phyloP scores from a whole-genome alignment of 2,888 invertebrate species.

The Drosophila subsilvestris region DNA sequence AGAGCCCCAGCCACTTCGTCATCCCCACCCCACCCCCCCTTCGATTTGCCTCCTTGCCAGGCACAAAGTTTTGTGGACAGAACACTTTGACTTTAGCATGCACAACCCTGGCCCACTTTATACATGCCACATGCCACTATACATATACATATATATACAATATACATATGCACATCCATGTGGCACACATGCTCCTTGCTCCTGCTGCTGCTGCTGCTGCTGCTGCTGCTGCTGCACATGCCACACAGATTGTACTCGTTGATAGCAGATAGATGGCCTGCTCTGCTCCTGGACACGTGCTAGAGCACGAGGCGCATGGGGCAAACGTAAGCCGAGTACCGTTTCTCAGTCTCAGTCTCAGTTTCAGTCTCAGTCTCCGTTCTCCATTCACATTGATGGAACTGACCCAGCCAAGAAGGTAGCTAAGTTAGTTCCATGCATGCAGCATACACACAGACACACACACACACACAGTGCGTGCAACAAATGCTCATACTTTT shows the following conservation, averaged over 20 bases:
- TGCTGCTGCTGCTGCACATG: constrained; percentile 51
- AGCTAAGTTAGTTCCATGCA: constrained; percentile 1
- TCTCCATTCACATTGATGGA: not conserved
- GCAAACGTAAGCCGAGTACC: not conserved
- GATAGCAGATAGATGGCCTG: constrained; percentile 57
- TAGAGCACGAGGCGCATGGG: not conserved
- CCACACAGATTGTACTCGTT: constrained; percentile 48
- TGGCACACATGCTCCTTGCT: not conserved
- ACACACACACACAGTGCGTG: not conserved
- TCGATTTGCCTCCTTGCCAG: constrained; percentile 43
- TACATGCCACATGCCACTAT: not conserved
- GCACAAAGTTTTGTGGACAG: constrained; percentile 50
- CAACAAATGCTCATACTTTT: not conserved
- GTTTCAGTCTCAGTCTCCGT: too few species aligned
- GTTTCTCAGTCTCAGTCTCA: not conserved
- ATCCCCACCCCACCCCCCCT: constrained; percentile 13
- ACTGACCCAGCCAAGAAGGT: constrained; percentile 12
- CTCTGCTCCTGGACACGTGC: not conserved
- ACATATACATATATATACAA: constrained; percentile 2
- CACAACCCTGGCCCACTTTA: constrained; percentile 43
- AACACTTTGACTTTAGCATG: constrained; percentile 44
- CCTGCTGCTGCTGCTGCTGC: constrained; percentile 32
- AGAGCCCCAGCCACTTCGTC: constrained; percentile 16
- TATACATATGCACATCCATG: not conserved
- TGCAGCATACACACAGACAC: constrained; percentile 6